Evolutionary conservation across 2,113 vertebrate species (phyloP).

Genomic region (Rutilus rutilus): DNA sequence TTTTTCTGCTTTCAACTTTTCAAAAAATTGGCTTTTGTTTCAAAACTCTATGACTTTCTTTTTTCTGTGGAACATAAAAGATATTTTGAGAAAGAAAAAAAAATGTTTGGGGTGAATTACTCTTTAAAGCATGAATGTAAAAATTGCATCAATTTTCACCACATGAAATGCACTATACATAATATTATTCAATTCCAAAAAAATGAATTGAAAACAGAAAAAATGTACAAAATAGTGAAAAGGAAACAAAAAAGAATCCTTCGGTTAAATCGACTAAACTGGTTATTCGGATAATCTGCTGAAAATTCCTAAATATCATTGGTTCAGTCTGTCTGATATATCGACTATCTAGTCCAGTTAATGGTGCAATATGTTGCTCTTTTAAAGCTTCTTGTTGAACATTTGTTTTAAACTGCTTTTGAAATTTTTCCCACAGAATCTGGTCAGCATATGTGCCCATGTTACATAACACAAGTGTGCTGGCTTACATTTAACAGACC

Average conservation of each 20-base stretch:
- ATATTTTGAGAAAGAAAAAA: background rate
- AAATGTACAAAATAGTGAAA: background rate
- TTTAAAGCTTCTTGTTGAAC: background rate
- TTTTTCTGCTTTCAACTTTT: background rate
- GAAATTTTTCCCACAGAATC: background rate
- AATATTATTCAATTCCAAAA: background rate
- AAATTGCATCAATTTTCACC: background rate
- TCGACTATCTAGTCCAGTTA: background rate
- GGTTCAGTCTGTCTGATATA: background rate
- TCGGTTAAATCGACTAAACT: background rate
- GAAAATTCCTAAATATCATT: background rate
- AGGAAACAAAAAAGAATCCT: background rate
- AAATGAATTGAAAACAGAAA: no score
- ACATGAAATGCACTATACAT: background rate
- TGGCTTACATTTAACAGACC: background rate
- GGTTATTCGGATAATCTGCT: background rate
- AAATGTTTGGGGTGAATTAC: background rate
- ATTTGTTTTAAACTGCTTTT: conserved; percentile 3
- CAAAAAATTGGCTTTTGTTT: background rate
- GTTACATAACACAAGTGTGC: background rate
- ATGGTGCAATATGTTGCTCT: background rate
- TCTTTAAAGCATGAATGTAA: background rate
- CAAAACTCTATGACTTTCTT: background rate
- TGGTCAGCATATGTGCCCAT: background rate
- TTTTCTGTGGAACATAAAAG: background rate